These are phyloP conservation scores for Rhabdornis inornatus DNA, from an alignment of 2,113 vertebrate species.

Conservation along the genomic window DNA sequence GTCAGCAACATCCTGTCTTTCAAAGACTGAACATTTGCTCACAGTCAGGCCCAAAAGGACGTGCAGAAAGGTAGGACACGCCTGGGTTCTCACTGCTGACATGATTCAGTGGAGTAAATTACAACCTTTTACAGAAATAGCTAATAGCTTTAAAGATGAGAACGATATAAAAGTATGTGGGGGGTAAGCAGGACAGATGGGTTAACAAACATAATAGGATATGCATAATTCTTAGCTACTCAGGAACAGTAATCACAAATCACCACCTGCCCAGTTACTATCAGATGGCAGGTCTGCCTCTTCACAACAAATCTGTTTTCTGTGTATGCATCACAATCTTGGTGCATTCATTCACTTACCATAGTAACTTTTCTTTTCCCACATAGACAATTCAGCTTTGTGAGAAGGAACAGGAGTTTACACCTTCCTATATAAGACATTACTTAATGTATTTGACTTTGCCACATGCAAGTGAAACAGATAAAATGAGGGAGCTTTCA, in stretches of 20 bases:
- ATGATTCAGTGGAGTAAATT: neutral
- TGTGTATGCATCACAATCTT: neutral
- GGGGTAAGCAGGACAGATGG: conserved; percentile 35
- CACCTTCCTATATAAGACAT: neutral
- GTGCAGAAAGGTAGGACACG: neutral
- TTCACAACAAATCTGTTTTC: conserved; percentile 45
- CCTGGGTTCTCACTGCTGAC: neutral
- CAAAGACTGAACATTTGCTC: neutral
- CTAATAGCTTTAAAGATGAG: neutral
- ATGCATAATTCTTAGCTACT: conserved; percentile 56
- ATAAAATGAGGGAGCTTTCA: neutral
- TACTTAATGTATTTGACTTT: neutral
- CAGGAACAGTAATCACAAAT: conserved; percentile 23
- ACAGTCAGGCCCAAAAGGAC: neutral
- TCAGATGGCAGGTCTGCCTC: conserved; percentile 46
- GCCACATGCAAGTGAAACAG: neutral
- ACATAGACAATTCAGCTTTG: neutral
- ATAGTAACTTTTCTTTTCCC: neutral
- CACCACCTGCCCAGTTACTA: conserved; percentile 41
- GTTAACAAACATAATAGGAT: conserved; percentile 54
- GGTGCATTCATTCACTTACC: neutral
- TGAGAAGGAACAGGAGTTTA: neutral
- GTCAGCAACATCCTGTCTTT: neutral
- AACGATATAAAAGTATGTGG: neutral
- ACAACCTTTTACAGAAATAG: neutral